These are phyloP conservation scores for Corythornis vintsioides DNA, from an alignment of 2,113 vertebrate genomes.

Conservation along the genomic window DNA sequence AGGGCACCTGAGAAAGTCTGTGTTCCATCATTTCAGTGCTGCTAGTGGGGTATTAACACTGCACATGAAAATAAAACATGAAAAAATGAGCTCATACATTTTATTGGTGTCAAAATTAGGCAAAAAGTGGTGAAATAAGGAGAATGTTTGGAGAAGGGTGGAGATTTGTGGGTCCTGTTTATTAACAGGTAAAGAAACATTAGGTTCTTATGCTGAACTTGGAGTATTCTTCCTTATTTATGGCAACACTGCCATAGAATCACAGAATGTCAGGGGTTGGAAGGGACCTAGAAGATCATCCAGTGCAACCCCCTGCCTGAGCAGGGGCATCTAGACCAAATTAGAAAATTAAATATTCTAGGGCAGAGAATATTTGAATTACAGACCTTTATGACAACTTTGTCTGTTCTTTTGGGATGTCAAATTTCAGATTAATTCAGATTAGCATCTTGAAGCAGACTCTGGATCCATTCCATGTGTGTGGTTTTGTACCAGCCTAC, in stretches of 20 bases:
- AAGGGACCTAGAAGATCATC: no score
- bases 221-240: background rate
- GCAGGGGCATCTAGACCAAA: no score
- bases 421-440: background rate
- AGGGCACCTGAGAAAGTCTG: background rate
- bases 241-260: background rate
- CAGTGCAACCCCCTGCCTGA: no score
- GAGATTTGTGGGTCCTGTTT: background rate
- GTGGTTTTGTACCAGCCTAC: background rate
- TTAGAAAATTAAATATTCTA: background rate
- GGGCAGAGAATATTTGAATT: background rate
- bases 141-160: background rate
- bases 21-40: background rate
- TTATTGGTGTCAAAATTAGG: background rate
- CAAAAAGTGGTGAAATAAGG: background rate
- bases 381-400: background rate
- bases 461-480: background rate
- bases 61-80: background rate
- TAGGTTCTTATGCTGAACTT: background rate
- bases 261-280: no score
- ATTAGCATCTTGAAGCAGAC: background rate
- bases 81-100: background rate
- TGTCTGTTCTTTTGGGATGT: background rate
- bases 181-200: background rate
- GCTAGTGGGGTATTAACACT: background rate